Percentiles rank a stretch among this genome's conserved stretches.
phyloP scores from a whole-genome alignment of 2,113 vertebrate genomes.

The Pelecanoides urinatrix region DNA sequence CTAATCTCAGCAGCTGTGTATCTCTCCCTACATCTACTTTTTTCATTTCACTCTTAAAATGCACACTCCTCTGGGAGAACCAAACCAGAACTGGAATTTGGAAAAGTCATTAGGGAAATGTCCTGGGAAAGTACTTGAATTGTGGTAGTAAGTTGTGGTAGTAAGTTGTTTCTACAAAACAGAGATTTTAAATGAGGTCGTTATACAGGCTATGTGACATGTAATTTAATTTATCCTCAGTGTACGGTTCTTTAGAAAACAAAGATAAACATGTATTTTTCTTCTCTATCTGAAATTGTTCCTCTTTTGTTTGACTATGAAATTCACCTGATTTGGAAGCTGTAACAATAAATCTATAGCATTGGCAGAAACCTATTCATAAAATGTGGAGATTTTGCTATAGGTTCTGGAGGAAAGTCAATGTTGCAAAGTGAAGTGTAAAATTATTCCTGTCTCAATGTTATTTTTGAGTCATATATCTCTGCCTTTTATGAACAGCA shows the following conservation, averaged over 20 bases:
- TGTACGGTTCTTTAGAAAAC: background rate
- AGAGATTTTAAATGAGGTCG: background rate
- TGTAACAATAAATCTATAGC: slow-evolving; percentile 56
- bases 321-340: slow-evolving; percentile 60
- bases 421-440: slow-evolving; percentile 69
- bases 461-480: slow-evolving; percentile 79
- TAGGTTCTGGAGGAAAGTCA: slow-evolving; percentile 67
- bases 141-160: background rate
- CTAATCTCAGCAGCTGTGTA: background rate
- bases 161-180: background rate
- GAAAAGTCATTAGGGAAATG: background rate
- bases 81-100: background rate
- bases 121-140: background rate
- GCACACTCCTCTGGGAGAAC: background rate
- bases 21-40: background rate
- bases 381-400: slow-evolving; percentile 48
- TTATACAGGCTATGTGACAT: background rate
- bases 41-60: background rate
- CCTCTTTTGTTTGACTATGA: slow-evolving; percentile 46
- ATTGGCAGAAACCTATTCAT: slow-evolving; percentile 65
- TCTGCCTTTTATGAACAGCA: slow-evolving; percentile 78
- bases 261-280: background rate
- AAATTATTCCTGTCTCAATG: slow-evolving; percentile 77
- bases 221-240: background rate
- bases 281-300: background rate